Evolutionary conservation across 2,797 vertebrate species (phyloP).

Genomic region (Fringilla coelebs): DNA sequence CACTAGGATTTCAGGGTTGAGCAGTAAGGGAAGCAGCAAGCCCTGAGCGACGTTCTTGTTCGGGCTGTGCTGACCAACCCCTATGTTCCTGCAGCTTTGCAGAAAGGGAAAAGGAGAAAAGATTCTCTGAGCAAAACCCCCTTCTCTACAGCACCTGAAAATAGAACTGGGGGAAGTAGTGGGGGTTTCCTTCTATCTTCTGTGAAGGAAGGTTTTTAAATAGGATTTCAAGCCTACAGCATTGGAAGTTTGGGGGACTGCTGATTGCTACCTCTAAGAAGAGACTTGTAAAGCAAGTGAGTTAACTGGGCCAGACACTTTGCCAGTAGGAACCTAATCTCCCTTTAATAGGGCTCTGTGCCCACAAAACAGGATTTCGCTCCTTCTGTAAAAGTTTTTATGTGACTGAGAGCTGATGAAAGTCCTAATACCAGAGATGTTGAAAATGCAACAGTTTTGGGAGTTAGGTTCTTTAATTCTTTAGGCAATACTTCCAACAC

Average conservation of each 20-base stretch:
- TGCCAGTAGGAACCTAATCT: not conserved
- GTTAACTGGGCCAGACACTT: not conserved
- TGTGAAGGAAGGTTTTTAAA: not conserved
- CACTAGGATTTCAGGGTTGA: not conserved
- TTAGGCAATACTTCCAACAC: not conserved
- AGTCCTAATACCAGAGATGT: not conserved
- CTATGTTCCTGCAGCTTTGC: not conserved
- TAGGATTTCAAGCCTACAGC: not conserved
- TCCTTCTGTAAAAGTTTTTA: not conserved
- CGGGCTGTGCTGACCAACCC: accelerated
- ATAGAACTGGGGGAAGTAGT: not conserved
- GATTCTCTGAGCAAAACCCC: not conserved
- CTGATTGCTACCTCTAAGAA: not conserved
- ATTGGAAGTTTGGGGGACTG: not conserved
- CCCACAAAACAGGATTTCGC: not conserved
- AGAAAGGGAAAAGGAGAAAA: not conserved
- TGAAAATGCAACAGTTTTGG: not conserved
- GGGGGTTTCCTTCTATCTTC: not conserved
- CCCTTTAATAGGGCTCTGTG: not conserved
- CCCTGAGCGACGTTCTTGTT: not conserved
- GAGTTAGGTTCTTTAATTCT: not conserved
- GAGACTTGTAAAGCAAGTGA: not conserved
- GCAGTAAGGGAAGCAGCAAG: not conserved
- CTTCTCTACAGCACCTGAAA: not conserved
- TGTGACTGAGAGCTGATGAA: not conserved